Conservation (phyloP, 2,113 vertebrate genomes). For the Pagrus major region DNA sequence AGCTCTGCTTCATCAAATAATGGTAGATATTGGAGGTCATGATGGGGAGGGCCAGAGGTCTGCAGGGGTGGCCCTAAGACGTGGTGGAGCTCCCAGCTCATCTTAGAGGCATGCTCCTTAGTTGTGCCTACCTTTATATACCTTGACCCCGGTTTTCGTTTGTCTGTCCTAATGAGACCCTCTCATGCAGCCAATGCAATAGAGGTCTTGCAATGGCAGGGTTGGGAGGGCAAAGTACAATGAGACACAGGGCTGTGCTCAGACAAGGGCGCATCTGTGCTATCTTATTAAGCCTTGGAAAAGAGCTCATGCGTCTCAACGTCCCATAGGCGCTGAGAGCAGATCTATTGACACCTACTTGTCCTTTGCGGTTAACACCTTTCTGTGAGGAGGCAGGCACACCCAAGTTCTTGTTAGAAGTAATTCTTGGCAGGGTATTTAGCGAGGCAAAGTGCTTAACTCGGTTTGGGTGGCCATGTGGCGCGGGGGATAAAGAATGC, state of each 20-base stretch:
- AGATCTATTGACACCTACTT: constrained; percentile 87
- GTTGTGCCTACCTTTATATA: constrained; percentile 96
- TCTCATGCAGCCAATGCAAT: constrained; percentile 78
- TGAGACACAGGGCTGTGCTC: constrained; percentile 77
- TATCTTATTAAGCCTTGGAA: constrained; percentile 83
- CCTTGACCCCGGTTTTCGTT: constrained; percentile 98
- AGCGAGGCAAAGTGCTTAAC: constrained; percentile 78
- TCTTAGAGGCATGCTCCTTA: constrained; percentile 92
- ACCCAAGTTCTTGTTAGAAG: constrained; percentile 76
- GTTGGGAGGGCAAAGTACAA: constrained; percentile 85
- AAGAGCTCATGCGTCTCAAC: constrained; percentile 82
- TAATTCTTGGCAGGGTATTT: constrained; percentile 78
- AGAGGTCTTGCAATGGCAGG: constrained; percentile 77
- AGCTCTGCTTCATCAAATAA: constrained; percentile 97
- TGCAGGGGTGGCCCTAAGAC: constrained; percentile 85
- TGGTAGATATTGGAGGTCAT: constrained; percentile 95
- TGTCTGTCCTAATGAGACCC: constrained; percentile 96
- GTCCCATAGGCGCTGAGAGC: constrained; percentile 73
- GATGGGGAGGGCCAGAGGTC: constrained; percentile 93
- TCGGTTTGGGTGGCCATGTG: constrained; percentile 64
- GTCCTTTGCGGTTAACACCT: constrained; percentile 83
- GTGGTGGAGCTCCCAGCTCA: constrained; percentile 89
- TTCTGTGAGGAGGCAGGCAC: constrained; percentile 70
- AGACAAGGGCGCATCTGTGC: constrained; percentile 86
- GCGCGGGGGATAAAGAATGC: constrained; percentile 37